Evolutionary conservation across 2,113 vertebrate species (phyloP).

Genomic region (Gavia stellata): DNA sequence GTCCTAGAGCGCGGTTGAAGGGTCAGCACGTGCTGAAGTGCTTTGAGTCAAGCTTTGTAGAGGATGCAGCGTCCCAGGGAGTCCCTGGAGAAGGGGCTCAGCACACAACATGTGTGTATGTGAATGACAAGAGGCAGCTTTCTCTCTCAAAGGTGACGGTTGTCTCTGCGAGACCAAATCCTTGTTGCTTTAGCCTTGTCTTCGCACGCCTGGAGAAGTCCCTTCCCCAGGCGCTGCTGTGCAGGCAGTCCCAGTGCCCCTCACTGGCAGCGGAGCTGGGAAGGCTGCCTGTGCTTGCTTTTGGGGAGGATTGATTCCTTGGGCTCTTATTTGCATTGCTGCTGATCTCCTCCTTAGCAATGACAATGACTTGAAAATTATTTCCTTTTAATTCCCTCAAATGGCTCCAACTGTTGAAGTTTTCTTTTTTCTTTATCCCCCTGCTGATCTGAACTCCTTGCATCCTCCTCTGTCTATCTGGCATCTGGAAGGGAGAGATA

Average conservation of each 20-base stretch:
- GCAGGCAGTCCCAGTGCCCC: not conserved
- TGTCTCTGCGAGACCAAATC: not conserved
- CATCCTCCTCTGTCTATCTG: constrained; percentile 15
- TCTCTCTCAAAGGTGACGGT: not conserved
- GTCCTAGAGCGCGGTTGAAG: fast-evolving
- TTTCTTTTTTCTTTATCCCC: not conserved
- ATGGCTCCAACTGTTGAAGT: not conserved
- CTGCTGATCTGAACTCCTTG: constrained; percentile 9
- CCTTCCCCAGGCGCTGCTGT: fast-evolving
- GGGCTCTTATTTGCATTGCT: not conserved
- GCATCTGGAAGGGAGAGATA: constrained; percentile 62
- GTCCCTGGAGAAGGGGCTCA: not conserved
- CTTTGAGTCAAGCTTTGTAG: not conserved
- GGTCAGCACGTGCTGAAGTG: not conserved
- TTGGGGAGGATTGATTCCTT: not conserved
- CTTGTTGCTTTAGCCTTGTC: not conserved
- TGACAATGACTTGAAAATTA: not conserved
- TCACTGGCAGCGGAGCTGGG: fast-evolving
- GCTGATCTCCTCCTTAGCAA: not conserved
- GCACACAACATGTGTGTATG: fast-evolving
- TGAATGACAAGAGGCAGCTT: not conserved
- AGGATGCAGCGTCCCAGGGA: not conserved
- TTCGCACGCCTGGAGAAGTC: not conserved
- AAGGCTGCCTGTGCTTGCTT: not conserved
- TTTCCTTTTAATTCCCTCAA: not conserved